Evolutionary conservation across 2,888 invertebrate species (phyloP).

Genomic region (Troides helena): DNA sequence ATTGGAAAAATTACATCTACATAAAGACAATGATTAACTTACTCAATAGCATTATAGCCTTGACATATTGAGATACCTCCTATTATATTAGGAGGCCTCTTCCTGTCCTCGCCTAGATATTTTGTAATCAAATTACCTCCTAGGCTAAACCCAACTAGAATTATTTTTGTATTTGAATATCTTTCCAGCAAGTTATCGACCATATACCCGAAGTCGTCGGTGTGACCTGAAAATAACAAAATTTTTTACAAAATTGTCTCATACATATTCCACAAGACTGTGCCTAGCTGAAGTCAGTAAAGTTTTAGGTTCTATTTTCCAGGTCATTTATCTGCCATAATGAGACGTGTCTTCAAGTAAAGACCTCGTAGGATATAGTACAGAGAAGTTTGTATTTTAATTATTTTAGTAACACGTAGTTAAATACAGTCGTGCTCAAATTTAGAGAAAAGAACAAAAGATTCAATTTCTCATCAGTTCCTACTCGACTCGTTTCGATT

Average conservation of each 20-base stretch:
- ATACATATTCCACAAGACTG: background rate
- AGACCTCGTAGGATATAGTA: background rate
- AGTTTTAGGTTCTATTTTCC: background rate
- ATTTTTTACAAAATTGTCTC: background rate
- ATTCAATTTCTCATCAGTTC: too few relatives aligned
- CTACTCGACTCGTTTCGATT: too few relatives aligned
- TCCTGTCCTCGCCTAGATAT: conserved; percentile 90
- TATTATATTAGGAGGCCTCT: conserved; percentile 85
- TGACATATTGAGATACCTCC: conserved; percentile 96
- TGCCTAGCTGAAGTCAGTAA: background rate
- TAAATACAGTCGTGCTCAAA: too few relatives aligned
- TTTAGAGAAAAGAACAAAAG: too few relatives aligned
- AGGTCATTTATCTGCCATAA: background rate
- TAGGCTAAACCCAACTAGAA: conserved; percentile 95
- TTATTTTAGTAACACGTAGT: background rate
- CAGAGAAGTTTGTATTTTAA: background rate
- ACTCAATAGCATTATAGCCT: conserved; percentile 95
- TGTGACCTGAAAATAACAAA: conserved; percentile 83
- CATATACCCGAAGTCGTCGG: conserved; percentile 93
- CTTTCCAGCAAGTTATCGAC: conserved; percentile 85
- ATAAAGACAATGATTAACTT: conserved; percentile 60
- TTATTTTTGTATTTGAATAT: conserved; percentile 87
- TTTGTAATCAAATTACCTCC: conserved; percentile 97
- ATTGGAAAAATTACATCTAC: background rate
- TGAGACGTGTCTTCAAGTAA: background rate